Conservation (phyloP, 2,888 invertebrate genomes). For the Cataglyphis livida region DNA sequence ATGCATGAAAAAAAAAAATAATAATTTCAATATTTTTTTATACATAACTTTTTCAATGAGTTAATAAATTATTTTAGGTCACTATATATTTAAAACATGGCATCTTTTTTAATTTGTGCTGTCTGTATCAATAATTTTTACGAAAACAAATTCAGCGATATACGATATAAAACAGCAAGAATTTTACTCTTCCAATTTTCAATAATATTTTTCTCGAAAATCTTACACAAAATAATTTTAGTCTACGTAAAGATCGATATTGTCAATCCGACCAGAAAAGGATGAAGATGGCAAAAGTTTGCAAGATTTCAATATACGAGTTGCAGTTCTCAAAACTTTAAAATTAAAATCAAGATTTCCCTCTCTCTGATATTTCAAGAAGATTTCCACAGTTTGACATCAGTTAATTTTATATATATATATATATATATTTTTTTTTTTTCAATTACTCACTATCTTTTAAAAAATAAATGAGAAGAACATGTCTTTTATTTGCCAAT, state of each 20-base stretch:
- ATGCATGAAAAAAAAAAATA: background rate
- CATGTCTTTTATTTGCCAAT: background rate
- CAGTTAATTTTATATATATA: slow-evolving; percentile 2
- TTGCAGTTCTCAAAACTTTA: slow-evolving; percentile 38
- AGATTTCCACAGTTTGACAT: slow-evolving; percentile 27
- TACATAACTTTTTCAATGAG: background rate
- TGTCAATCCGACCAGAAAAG: slow-evolving; percentile 7
- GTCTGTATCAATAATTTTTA: too few relatives aligned
- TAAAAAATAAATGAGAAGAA: slow-evolving; percentile 11
- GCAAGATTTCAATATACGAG: slow-evolving; percentile 33
- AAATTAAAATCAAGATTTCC: slow-evolving; percentile 47
- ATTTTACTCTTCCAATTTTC: background rate
- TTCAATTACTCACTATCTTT: slow-evolving; percentile 18
- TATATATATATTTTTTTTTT: background rate
- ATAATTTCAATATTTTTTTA: background rate
- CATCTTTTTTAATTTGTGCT: background rate
- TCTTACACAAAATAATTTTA: background rate
- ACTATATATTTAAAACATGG: background rate
- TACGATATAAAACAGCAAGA: background rate
- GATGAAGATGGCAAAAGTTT: slow-evolving; percentile 23
- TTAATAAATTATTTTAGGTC: background rate
- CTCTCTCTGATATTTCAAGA: slow-evolving; percentile 19
- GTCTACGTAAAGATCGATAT: background rate
- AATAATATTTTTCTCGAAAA: background rate
- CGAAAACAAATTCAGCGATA: too few relatives aligned